Percentiles rank a stretch among this genome's conserved stretches.
These are phyloP conservation scores for Autographa pulchrina DNA, from an alignment of 2,888 invertebrate genomes.

Conservation along the genomic window DNA sequence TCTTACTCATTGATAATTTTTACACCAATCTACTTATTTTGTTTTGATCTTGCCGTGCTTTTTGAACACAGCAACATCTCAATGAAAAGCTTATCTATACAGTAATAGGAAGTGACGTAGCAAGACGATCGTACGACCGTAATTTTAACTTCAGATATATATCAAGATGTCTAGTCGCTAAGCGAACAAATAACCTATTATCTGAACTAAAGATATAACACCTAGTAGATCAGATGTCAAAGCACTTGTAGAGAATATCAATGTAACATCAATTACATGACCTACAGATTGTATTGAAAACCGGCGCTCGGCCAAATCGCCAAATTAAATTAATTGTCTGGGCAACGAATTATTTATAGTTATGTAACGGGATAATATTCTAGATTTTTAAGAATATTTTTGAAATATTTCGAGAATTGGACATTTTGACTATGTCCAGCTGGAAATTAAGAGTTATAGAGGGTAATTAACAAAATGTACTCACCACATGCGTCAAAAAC, in stretches of 20 bases:
- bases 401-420: background rate
- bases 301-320: constrained; percentile 63
- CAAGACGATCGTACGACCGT: background rate
- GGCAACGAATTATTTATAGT: constrained; percentile 59
- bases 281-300: constrained; percentile 50
- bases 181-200: constrained; percentile 29
- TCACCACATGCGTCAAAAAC: constrained; percentile 71
- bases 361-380: constrained; percentile 51
- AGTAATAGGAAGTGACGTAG: background rate
- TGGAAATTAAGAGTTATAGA: constrained; percentile 5
- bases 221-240: constrained; percentile 45
- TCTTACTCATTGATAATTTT: no score
- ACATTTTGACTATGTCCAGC: background rate
- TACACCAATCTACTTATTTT: no score
- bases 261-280: constrained; percentile 48
- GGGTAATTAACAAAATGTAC: constrained; percentile 54
- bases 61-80: background rate
- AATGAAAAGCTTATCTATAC: constrained; percentile 4
- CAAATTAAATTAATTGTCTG: constrained; percentile 62
- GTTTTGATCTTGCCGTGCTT: background rate
- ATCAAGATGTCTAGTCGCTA: constrained; percentile 22
- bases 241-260: constrained; percentile 34
- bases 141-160: background rate
- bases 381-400: constrained; percentile 20
- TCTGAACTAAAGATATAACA: constrained; percentile 20